Conservation (phyloP, 2,113 vertebrate genomes). For the Pampusana beccarii region DNA sequence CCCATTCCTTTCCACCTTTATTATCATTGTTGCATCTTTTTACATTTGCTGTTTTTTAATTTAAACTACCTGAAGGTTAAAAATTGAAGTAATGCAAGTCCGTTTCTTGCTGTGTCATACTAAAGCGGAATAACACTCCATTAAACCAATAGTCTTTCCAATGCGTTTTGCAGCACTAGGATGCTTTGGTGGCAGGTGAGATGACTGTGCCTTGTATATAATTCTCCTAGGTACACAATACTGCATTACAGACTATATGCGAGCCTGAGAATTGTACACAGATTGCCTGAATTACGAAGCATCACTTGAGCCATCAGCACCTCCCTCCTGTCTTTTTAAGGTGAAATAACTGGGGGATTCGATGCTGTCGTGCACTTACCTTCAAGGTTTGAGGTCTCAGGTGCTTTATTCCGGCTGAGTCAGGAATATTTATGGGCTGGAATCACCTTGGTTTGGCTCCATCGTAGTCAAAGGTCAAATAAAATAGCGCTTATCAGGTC, state of each 20-base stretch:
- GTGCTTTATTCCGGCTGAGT: background rate
- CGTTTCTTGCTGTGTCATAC: background rate
- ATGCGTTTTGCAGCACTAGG: background rate
- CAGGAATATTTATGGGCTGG: background rate
- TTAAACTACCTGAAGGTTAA: background rate
- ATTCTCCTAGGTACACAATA: background rate
- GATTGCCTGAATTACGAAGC: background rate
- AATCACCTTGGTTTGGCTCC: background rate
- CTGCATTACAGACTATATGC: background rate
- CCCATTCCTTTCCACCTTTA: background rate
- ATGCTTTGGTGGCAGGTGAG: background rate
- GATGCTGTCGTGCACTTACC: background rate
- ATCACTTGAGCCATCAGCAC: background rate
- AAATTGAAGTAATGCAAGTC: background rate
- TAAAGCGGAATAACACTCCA: background rate
- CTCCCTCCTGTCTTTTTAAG: background rate
- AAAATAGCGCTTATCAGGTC: fast-evolving
- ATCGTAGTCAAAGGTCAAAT: fast-evolving
- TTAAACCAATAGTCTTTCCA: background rate
- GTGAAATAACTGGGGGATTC: background rate
- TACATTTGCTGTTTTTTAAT: background rate
- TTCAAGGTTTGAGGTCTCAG: background rate
- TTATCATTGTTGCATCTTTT: background rate
- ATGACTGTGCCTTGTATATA: background rate
- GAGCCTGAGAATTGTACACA: background rate